Evolutionary conservation across 2,797 vertebrate genomes (phyloP).

Genomic region (Enteromius mattozi): DNA sequence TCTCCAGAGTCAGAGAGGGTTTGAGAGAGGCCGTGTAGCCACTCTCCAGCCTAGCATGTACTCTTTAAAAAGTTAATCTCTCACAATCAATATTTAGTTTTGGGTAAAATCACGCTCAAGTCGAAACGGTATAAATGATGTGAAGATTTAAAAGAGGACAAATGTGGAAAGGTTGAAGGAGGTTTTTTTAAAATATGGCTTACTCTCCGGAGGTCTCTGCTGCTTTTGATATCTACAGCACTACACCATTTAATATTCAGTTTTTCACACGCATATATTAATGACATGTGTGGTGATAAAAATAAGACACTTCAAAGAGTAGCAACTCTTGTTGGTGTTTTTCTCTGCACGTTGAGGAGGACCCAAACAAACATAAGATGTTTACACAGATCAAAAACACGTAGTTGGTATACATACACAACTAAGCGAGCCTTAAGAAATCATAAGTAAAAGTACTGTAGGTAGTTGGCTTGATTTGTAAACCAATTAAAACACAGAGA

Average conservation of each 20-base stretch:
- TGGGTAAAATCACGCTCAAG: slow-evolving; percentile 1
- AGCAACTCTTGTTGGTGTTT: slow-evolving; percentile 33
- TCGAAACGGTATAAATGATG: neutral
- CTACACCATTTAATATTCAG: slow-evolving; percentile 39
- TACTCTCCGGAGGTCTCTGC: slow-evolving; percentile 4
- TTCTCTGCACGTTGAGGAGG: slow-evolving; percentile 9
- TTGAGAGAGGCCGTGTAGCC: neutral
- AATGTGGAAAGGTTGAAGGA: neutral
- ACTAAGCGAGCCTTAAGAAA: slow-evolving; percentile 22
- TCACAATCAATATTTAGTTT: slow-evolving; percentile 42
- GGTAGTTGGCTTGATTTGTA: slow-evolving; percentile 4
- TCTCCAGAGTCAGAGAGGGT: slow-evolving; percentile 24
- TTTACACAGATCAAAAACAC: slow-evolving; percentile 28
- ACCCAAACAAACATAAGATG: slow-evolving; percentile 20
- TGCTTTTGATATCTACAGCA: slow-evolving; percentile 39
- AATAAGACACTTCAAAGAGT: slow-evolving; percentile 48
- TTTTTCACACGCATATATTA: slow-evolving; percentile 36
- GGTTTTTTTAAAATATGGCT: slow-evolving; percentile 41
- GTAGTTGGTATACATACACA: neutral
- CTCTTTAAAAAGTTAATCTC: slow-evolving; percentile 52
- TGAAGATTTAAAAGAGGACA: slow-evolving; percentile 31
- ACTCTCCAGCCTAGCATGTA: slow-evolving; percentile 8
- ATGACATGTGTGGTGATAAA: slow-evolving; percentile 44
- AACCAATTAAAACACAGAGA: neutral
- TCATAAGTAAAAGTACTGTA: neutral